Base-by-base conservation (phyloP, 2,888 invertebrate species). In the Flabesymbios commensalis region DNA sequence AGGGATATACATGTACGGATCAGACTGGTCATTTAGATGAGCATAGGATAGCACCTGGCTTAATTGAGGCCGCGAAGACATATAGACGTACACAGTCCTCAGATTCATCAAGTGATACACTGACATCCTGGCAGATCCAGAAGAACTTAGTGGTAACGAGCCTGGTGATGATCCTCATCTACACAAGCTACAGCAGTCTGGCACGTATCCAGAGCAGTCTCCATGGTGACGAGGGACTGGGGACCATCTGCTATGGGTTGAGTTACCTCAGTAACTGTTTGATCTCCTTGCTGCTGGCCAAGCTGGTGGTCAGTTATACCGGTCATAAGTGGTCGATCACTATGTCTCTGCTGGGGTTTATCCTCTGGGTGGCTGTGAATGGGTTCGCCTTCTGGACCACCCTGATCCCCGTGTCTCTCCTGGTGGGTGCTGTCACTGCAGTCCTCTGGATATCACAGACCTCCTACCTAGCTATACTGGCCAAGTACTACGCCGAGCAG, bases 401-500 rank as follows among this genome's bases (percentile, higher is more conserved):
- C 19, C 79, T 84, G 67, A 72, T 81, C 5, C 80, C 83, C 0
- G 92, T 94, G 39, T 94, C 95, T 26, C 90, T 96, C 31, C 86
- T 97, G 22, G 88, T 94, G 39, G 97, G 98, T 68, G 85, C 96
- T 57, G 94, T 94, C 7, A 96, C 94, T 2, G 95, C 96, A 0
- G 95, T 96, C 51, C 91, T 98, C 89, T 98, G 98, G 98, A 93
- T 95, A 0, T 93, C 97, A n/a, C 94, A 97, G 82, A 96, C 96
- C 62, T 93, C 94, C 1, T 98, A 98, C 81, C 87, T 98, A 65
- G 97, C 97, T n/a, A 72, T 76, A 26, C 1, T 55, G 2, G 55
- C 55, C 14, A 28, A 26, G 29, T 29, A 91, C 71, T 93, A 93
- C 84, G 93, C 96, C 19, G n/a, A n/a, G n/a, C 91, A 91, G 78